phyloP scores from a whole-genome alignment of 2,888 invertebrate species.

The Scelioninae gen. 1 region DNA sequence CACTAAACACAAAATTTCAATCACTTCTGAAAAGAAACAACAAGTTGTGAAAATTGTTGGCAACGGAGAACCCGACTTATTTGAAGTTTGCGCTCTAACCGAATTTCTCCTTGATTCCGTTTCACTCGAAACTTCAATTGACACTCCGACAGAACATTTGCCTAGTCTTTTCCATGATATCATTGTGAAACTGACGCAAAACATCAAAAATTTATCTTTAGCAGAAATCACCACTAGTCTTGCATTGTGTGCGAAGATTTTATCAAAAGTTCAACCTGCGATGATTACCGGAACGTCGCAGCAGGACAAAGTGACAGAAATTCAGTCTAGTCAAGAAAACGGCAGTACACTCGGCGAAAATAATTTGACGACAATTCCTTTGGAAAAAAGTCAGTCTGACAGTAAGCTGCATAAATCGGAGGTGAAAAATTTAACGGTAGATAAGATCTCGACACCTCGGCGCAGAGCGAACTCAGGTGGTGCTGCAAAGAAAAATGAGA shows the following conservation, averaged over 20 bases:
- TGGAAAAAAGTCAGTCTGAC: constrained; percentile 89
- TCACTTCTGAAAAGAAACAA: constrained; percentile 56
- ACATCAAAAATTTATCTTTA: constrained; percentile 86
- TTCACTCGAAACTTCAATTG: constrained; percentile 90
- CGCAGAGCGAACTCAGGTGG: constrained; percentile 82
- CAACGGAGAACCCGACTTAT: constrained; percentile 87
- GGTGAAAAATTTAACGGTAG: constrained; percentile 72
- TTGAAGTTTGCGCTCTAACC: constrained; percentile 89
- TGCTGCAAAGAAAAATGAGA: constrained; percentile 85
- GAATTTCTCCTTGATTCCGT: constrained; percentile 91
- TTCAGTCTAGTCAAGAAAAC: constrained; percentile 59
- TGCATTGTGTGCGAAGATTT: constrained; percentile 89
- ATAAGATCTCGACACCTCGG: constrained; percentile 81
- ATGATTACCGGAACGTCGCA: constrained; percentile 83
- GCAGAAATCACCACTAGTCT: constrained; percentile 88
- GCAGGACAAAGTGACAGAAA: constrained; percentile 73
- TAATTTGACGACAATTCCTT: constrained; percentile 79
- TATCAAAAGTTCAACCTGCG: constrained; percentile 90
- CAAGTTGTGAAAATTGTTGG: constrained; percentile 86
- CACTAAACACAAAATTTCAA: constrained; percentile 72
- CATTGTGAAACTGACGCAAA: constrained; percentile 86
- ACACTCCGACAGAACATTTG: constrained; percentile 91
- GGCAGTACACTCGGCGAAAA: constrained; percentile 71
- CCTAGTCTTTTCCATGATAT: constrained; percentile 90
- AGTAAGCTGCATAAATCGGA: constrained; percentile 86